Base-by-base conservation (phyloP, 2,113 vertebrate species). In the Centropristis striata region DNA sequence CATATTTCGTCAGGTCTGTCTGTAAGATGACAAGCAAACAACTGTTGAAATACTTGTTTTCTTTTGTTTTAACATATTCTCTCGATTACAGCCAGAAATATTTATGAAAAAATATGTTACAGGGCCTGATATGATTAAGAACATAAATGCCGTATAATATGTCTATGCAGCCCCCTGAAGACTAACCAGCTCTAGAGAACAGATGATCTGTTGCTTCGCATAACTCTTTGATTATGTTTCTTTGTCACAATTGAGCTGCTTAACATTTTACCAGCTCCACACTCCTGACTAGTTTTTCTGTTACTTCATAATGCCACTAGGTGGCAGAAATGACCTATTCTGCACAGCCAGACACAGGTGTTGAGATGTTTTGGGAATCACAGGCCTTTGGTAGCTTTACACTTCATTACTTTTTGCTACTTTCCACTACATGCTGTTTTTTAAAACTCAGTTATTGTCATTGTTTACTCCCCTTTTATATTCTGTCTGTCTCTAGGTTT, bases 401-500 rank as follows among this genome's bases (percentile, higher is more conserved):
- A 13, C 32, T 27, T 25, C 32, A 53, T 7, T 36, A 46, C 8
- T 25, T 23, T 51, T 21, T 50, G 8, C 7, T 69, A 18, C 49
- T 6, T 23, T 27, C n/a, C n/a, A 46, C 1, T 9, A 27, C 21
- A 15, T 6, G 39, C 5, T 8, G 4, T n/a, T 49, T 59, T 21
- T 11, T 16, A 42, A n/a, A 36, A 41, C n/a, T 20, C 1, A 15
- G 8, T 37, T 1, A 13, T 60, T 42, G 23, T 12, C 14, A 27
- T 8, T 16, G 3, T 36, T 44, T 51, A 28, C 21, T 11, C 0
- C 23, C n/a, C 8, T 12, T 7, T 36, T 1, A 23, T 63, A 20
- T 23, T 71, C 12, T 3, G 32, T 14, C n/a, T 23, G 2, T 58
- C 6, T 78, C 9, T 90, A 98, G 91, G 97, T 96, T 71, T 96